Percentiles rank a stretch among this genome's conserved stretches.
Conservation (phyloP, 2,113 vertebrate genomes). For the Spea bombifrons region DNA sequence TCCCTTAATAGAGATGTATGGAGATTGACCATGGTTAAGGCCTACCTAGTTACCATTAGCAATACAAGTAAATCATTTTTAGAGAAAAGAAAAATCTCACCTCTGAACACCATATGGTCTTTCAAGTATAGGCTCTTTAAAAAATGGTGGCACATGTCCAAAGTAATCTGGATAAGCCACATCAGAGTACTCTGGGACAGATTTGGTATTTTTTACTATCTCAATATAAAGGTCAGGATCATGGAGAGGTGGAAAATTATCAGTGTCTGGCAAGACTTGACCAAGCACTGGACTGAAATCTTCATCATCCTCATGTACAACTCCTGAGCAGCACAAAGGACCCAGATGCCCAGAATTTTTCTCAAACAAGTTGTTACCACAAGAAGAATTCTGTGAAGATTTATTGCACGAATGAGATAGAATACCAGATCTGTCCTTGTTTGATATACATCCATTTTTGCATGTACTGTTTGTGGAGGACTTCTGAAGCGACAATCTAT, state of each 20-base stretch:
- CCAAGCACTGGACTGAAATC: conserved; percentile 69
- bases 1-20: no score
- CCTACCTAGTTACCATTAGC: conserved; percentile 29
- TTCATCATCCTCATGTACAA: conserved; percentile 77
- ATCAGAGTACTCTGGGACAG: conserved; percentile 87
- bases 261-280: conserved; percentile 68
- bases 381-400: conserved; percentile 60
- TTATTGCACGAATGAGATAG: conserved; percentile 57
- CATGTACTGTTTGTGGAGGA: conserved; percentile 53
- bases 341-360: conserved; percentile 69
- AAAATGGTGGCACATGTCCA: conserved; percentile 86
- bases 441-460: conserved; percentile 40
- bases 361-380: conserved; percentile 66
- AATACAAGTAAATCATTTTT: conserved; percentile 16
- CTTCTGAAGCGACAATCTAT: conserved; percentile 68
- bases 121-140: conserved; percentile 87
- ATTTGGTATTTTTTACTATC: conserved; percentile 85
- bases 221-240: conserved; percentile 92
- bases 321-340: conserved; percentile 72
- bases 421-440: conserved; percentile 58
- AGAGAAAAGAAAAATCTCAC: conserved; percentile 63
- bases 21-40: no score
- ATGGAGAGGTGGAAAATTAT: conserved; percentile 77
- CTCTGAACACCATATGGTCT: conserved; percentile 94
- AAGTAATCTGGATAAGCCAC: conserved; percentile 98